Percentiles rank a stretch among this genome's conserved stretches.
Conservation (phyloP, 92 coral and sea anemone genomes). For the Umimayanthus chanpuru region DNA sequence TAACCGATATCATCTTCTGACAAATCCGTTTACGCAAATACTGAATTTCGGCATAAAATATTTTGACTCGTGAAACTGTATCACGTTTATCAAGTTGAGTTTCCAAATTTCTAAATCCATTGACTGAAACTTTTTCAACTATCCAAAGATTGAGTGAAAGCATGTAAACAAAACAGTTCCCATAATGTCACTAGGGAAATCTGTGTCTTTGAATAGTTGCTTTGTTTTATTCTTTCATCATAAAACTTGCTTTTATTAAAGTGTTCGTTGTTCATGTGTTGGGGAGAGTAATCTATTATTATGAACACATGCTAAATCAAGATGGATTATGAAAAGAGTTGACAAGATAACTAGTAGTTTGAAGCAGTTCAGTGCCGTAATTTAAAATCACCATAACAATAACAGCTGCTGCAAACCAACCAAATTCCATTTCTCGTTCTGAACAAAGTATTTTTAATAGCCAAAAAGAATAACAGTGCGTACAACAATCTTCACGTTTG, state of each 20-base stretch:
- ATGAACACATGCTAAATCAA: constrained; percentile 36
- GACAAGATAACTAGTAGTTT: constrained; percentile 2
- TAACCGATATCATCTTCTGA: neutral
- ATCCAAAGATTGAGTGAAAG: constrained; percentile 25
- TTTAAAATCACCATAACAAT: constrained; percentile 26
- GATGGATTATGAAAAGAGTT: neutral
- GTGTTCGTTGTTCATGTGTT: constrained; percentile 38
- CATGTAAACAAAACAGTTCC: constrained; percentile 30
- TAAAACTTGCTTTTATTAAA: constrained; percentile 15
- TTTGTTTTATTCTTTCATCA: constrained; percentile 34
- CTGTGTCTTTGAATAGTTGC: neutral
- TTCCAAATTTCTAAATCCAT: neutral
- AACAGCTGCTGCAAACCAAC: neutral
- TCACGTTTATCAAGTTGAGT: neutral
- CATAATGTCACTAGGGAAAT: neutral
- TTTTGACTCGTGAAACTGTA: neutral
- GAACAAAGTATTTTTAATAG: constrained; percentile 2
- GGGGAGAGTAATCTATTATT: constrained; percentile 10
- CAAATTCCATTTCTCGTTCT: constrained; percentile 3
- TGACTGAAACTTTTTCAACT: neutral
- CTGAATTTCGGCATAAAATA: neutral
- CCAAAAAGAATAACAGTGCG: constrained; percentile 10
- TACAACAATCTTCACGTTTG: constrained; percentile 10
- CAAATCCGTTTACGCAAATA: neutral
- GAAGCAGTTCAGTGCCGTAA: constrained; percentile 5